Percentiles rank a stretch among this genome's conserved stretches.
phyloP scores from a whole-genome alignment of 2,888 invertebrate species.

The Tipula confusa region DNA sequence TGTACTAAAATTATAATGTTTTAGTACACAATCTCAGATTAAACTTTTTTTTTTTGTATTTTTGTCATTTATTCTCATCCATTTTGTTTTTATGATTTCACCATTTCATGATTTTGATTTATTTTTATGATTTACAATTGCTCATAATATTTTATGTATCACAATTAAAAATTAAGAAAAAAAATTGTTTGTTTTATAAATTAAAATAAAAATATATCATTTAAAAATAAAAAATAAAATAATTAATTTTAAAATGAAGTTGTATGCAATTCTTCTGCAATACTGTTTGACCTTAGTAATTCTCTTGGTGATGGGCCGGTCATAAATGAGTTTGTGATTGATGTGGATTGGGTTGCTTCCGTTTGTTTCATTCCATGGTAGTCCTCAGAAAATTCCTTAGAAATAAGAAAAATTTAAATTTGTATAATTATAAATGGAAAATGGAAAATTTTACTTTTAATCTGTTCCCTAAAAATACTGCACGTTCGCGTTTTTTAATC shows the following conservation, averaged over 20 bases:
- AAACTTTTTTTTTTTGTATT: background rate
- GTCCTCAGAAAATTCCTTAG: constrained; percentile 70
- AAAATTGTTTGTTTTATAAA: background rate
- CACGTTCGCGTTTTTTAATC: constrained; percentile 85
- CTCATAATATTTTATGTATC: background rate
- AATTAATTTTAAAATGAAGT: constrained; percentile 37
- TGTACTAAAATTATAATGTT: background rate
- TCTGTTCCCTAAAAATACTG: constrained; percentile 77
- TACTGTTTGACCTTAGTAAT: constrained; percentile 72
- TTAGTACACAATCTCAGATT: background rate
- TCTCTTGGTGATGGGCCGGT: constrained; percentile 55
- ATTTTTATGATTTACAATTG: background rate
- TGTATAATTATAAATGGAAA: background rate
- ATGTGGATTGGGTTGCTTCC: constrained; percentile 58
- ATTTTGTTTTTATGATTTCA: background rate
- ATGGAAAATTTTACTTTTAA: constrained; percentile 61
- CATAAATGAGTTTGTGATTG: constrained; percentile 57
- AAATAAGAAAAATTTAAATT: constrained; percentile 35
- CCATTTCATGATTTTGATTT: background rate
- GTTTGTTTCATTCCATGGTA: constrained; percentile 68
- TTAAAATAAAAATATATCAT: background rate
- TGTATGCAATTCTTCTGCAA: constrained; percentile 75
- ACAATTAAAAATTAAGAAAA: background rate
- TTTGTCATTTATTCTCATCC: background rate
- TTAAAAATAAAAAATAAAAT: background rate